These are phyloP conservation scores for Aptenodytes patagonicus DNA, from an alignment of 2,113 vertebrate species.

Conservation along the genomic window DNA sequence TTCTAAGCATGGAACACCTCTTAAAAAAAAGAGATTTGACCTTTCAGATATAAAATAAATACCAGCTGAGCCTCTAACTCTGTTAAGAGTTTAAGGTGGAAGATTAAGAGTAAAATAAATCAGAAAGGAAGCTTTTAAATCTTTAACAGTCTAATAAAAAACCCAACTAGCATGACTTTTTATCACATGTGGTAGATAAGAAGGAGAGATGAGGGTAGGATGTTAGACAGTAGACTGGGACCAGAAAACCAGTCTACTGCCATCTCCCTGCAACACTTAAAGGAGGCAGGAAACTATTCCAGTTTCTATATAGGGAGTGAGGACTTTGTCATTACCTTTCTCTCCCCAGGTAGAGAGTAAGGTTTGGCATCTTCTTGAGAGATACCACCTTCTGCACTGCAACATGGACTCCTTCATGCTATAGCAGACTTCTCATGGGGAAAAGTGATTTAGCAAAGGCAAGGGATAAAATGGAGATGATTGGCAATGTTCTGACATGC, in stretches of 20 bases:
- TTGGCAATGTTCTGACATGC: not conserved
- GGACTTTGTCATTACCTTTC: not conserved
- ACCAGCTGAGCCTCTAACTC: not conserved
- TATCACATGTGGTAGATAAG: not conserved
- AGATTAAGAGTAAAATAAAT: not conserved
- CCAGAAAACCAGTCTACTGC: not conserved
- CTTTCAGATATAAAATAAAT: not conserved
- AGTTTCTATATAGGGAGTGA: not conserved
- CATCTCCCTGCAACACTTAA: not conserved
- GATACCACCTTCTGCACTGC: not conserved
- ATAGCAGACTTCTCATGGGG: not conserved
- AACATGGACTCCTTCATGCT: not conserved
- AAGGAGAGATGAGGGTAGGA: not conserved
- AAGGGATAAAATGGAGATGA: not conserved
- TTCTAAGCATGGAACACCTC: not conserved
- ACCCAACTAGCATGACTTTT: not conserved
- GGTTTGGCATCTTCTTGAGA: not conserved
- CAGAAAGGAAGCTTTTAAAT: constrained; percentile 1
- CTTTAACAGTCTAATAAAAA: not conserved
- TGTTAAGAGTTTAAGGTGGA: not conserved
- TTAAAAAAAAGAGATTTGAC: not conserved
- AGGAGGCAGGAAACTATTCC: not conserved
- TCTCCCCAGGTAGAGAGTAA: not conserved
- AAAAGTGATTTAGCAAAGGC: not conserved
- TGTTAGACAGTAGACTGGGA: not conserved